Conservation (phyloP, 92 coral and sea anemone species). For the Scolanthus callimorphus region DNA sequence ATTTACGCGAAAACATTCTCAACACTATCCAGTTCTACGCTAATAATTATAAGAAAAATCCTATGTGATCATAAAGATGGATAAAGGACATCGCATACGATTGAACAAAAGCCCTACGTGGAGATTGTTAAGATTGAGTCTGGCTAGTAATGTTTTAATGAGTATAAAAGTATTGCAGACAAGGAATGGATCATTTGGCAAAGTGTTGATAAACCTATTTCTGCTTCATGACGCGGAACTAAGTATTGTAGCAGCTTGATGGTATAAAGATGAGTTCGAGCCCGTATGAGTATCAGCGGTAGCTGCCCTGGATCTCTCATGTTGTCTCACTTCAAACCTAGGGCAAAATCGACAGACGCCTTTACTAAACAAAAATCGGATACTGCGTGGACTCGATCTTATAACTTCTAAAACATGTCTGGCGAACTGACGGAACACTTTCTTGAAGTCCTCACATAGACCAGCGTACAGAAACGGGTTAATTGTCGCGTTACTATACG, state of each 20-base stretch:
- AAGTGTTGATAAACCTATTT: too few relatives aligned
- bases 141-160: too few relatives aligned
- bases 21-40: too few relatives aligned
- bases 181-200: too few relatives aligned
- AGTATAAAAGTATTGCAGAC: too few relatives aligned
- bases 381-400: neutral
- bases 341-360: neutral
- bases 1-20: too few relatives aligned
- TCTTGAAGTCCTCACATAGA: slow-evolving; percentile 72
- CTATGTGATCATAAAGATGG: too few relatives aligned
- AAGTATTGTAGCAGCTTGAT: slow-evolving; percentile 17
- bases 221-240: slow-evolving; percentile 12
- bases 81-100: too few relatives aligned
- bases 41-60: too few relatives aligned
- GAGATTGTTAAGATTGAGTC: too few relatives aligned
- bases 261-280: slow-evolving; percentile 20
- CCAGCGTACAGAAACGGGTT: slow-evolving; percentile 81
- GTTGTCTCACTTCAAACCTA: neutral
- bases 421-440: slow-evolving; percentile 34
- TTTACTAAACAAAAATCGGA: neutral
- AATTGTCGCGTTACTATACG: slow-evolving; percentile 62
- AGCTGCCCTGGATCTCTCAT: neutral
- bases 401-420: slow-evolving; percentile 5
- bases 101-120: too few relatives aligned
- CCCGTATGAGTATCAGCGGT: neutral